Evolutionary conservation across 92 coral and sea anemone species (phyloP).

Genomic region (Palythoa caribaeorum): DNA sequence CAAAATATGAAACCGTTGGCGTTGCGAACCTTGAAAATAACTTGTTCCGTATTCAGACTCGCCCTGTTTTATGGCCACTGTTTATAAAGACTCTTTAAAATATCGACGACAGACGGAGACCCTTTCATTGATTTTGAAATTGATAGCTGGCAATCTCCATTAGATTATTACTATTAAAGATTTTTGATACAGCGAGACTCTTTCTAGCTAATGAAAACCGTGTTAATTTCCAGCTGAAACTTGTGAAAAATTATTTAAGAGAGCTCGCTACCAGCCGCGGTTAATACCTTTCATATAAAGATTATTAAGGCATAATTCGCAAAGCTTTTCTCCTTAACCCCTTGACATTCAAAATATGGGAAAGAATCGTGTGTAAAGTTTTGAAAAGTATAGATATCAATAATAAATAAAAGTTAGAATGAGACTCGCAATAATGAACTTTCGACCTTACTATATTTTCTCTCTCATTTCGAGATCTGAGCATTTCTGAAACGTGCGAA

Average conservation of each 20-base stretch:
- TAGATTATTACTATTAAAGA: not conserved
- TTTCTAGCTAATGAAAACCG: not conserved
- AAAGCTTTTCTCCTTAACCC: not conserved
- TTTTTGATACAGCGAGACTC: not conserved
- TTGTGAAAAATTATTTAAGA: not conserved
- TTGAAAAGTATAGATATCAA: not conserved
- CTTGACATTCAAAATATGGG: not conserved
- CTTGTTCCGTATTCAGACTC: not conserved
- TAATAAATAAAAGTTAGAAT: not conserved
- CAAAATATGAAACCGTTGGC: not conserved
- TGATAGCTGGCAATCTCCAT: not conserved
- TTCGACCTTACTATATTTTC: conserved; percentile 34
- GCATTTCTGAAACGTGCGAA: not conserved
- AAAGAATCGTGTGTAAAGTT: not conserved
- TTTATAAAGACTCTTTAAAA: not conserved
- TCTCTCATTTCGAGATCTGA: conserved; percentile 2
- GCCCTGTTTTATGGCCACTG: not conserved
- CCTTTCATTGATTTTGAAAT: too few species aligned
- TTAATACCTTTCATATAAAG: not conserved
- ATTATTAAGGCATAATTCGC: not conserved
- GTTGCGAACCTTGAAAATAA: not conserved
- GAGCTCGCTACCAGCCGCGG: not conserved
- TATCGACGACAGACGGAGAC: not conserved
- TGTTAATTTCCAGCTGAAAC: not conserved
- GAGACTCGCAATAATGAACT: conserved; percentile 38